Conservation (phyloP, 2,888 invertebrate species). For the Microctonus aethiopoides region DNA sequence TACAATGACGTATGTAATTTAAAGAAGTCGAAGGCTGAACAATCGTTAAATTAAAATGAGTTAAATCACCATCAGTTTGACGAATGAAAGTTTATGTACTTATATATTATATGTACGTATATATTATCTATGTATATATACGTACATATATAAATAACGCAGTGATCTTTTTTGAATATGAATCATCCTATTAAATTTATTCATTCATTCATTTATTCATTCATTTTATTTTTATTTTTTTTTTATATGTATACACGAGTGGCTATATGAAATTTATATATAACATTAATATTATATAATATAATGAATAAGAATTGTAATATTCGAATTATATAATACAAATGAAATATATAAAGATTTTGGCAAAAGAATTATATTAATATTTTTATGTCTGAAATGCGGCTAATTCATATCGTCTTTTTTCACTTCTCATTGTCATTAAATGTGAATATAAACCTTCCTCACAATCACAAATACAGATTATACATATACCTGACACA, state of each 20-base stretch:
- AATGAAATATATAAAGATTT: too few relatives aligned
- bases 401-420: constrained; percentile 15
- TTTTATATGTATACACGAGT: background rate
- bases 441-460: constrained; percentile 14
- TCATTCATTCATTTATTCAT: background rate
- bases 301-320: background rate
- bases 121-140: too few relatives aligned
- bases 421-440: constrained; percentile 28
- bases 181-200: constrained; percentile 8
- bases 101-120: too few relatives aligned
- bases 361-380: background rate
- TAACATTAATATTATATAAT: background rate
- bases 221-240: background rate
- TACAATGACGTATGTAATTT: constrained; percentile 54
- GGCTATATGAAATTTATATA: too few relatives aligned
- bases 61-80: background rate
- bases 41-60: constrained; percentile 28
- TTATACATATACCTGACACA: constrained; percentile 3
- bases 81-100: background rate
- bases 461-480: background rate
- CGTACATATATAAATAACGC: too few relatives aligned
- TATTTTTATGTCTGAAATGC: too few relatives aligned
- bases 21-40: constrained; percentile 49
- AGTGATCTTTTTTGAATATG: background rate
- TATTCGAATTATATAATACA: background rate